Evolutionary conservation across 2,797 vertebrate genomes (phyloP).

Genomic region (Urophycis tenuis): DNA sequence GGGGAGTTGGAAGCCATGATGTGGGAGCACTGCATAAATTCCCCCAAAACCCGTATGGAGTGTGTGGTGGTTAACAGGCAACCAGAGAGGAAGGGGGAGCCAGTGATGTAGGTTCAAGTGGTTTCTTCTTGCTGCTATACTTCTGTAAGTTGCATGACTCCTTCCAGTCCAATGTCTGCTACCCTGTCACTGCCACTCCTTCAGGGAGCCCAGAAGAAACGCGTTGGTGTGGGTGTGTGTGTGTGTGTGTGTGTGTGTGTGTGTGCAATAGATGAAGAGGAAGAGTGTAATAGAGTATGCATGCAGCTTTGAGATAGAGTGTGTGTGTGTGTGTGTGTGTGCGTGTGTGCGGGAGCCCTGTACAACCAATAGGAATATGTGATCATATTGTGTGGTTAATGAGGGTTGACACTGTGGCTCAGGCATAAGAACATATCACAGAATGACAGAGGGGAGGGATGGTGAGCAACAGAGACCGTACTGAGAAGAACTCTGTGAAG

Average conservation of each 20-base stretch:
- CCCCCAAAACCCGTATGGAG: not conserved
- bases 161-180: constrained; percentile 18
- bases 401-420: constrained; percentile 27
- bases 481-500: constrained; percentile 12
- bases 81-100: constrained; percentile 19
- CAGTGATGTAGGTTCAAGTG: not conserved
- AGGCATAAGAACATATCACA: constrained; percentile 19
- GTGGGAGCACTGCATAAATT: not conserved
- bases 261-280: not conserved
- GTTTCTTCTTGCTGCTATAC: constrained; percentile 4
- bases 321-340: too few species aligned
- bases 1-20: not conserved
- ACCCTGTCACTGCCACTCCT: constrained; percentile 24
- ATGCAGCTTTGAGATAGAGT: too few species aligned
- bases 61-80: not conserved
- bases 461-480: constrained; percentile 4
- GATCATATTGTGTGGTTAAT: constrained; percentile 45
- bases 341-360: not conserved
- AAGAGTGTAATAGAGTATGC: too few species aligned
- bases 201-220: constrained; percentile 25
- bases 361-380: constrained; percentile 19
- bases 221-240: not conserved
- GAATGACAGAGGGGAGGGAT: constrained; percentile 18
- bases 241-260: too few species aligned
- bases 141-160: constrained; percentile 25